phyloP scores from a whole-genome alignment of 2,888 invertebrate species.

The Drosophila robusta region DNA sequence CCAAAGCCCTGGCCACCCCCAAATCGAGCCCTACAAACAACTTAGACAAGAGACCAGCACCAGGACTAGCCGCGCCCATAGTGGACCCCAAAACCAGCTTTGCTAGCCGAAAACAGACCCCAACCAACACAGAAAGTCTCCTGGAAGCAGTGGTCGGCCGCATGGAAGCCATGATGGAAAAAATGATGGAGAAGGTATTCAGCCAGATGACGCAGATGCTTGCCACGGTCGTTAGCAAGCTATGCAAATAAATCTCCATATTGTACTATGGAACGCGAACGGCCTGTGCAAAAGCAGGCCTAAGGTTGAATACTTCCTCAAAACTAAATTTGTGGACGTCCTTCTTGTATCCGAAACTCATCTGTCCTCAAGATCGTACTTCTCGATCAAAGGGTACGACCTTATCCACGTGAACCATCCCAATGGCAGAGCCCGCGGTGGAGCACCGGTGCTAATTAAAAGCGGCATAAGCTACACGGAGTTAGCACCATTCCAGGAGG shows the following conservation, averaged over 20 bases:
- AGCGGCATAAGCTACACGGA: too few relatives aligned
- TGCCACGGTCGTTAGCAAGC: not conserved
- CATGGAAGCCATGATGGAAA: not conserved
- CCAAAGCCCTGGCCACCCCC: not conserved
- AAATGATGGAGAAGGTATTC: not conserved
- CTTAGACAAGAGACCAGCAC: too few relatives aligned
- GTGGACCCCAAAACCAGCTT: not conserved
- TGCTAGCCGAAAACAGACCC: too few relatives aligned
- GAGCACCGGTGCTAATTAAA: too few relatives aligned
- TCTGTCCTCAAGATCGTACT: not conserved
- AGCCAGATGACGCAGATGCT: not conserved
- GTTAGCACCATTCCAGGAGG: too few relatives aligned
- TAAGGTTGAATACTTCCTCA: too few relatives aligned
- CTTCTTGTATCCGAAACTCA: not conserved
- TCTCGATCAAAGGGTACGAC: not conserved
- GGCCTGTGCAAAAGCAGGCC: too few relatives aligned
- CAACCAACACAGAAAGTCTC: not conserved
- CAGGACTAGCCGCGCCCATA: too few relatives aligned
- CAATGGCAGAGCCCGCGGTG: too few relatives aligned
- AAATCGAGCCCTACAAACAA: not conserved
- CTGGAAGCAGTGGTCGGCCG: not conserved
- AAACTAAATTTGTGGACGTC: too few relatives aligned
- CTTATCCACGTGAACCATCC: not conserved
- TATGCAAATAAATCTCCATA: not conserved
- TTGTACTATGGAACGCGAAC: too few relatives aligned